Conservation (phyloP, 1,140 invertebrate genomes). For the Laupala kohalensis region DNA sequence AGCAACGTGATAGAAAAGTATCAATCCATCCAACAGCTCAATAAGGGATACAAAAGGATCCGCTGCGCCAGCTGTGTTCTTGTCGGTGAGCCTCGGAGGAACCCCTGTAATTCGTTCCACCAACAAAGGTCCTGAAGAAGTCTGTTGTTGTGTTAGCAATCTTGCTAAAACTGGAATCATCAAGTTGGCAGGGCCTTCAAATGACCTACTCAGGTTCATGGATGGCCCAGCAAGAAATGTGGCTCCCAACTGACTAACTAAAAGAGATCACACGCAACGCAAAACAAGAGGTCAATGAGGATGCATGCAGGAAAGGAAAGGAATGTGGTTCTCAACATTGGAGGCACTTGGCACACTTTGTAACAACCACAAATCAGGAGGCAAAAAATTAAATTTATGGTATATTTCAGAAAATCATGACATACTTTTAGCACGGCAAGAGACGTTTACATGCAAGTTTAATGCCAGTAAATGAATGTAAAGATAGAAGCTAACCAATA, state of each 20-base stretch:
- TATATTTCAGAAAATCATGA: too few species aligned
- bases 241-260: background rate
- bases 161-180: slow-evolving; percentile 4
- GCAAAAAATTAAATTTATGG: too few species aligned
- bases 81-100: background rate
- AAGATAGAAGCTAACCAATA: too few species aligned
- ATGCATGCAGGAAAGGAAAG: background rate
- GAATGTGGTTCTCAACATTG: too few species aligned
- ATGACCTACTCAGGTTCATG: background rate
- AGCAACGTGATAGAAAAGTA: slow-evolving; percentile 51
- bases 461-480: too few species aligned
- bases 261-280: background rate
- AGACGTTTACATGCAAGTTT: too few species aligned
- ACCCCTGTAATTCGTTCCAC: background rate
- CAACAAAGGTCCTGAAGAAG: background rate
- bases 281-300: background rate
- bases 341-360: too few species aligned
- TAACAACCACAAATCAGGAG: too few species aligned
- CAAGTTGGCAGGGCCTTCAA: background rate
- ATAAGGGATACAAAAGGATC: slow-evolving; percentile 33
- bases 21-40: slow-evolving; percentile 50
- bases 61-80: slow-evolving; percentile 23
- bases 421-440: too few species aligned
- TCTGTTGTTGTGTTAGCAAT: slow-evolving; percentile 5
- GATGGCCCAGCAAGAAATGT: background rate